Conservation (phyloP, 2,888 invertebrate genomes). For the Ptilodon capucinus region DNA sequence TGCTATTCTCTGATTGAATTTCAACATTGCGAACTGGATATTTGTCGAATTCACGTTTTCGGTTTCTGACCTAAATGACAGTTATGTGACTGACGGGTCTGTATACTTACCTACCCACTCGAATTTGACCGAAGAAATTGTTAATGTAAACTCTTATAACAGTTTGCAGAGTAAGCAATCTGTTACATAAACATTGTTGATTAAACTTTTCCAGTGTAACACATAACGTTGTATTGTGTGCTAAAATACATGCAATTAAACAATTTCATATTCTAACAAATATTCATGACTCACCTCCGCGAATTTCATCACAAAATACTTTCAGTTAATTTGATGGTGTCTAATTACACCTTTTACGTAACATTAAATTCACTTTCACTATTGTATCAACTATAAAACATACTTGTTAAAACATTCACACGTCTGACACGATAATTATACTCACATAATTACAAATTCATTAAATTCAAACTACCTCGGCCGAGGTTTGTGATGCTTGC, state of each 20-base stretch:
- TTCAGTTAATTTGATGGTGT: slow-evolving; percentile 8
- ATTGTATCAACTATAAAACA: slow-evolving; percentile 19
- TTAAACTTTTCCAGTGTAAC: slow-evolving; percentile 2
- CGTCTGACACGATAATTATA: slow-evolving; percentile 32
- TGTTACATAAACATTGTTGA: slow-evolving; percentile 7
- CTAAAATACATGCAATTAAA: slow-evolving; percentile 6
- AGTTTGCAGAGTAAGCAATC: background rate
- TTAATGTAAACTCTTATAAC: background rate
- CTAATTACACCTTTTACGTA: slow-evolving; percentile 25
- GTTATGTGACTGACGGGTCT: too few relatives aligned
- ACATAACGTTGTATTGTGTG: background rate
- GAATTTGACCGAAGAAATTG: too few relatives aligned
- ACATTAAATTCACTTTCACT: slow-evolving; percentile 31
- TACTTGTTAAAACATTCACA: slow-evolving; percentile 24
- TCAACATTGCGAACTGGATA: slow-evolving; percentile 32
- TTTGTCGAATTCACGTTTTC: slow-evolving; percentile 3
- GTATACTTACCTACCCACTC: too few relatives aligned
- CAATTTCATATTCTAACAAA: slow-evolving; percentile 4
- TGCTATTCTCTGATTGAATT: slow-evolving; percentile 43
- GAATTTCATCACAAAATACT: slow-evolving; percentile 1
- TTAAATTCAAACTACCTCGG: slow-evolving; percentile 20
- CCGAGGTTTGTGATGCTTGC: slow-evolving; percentile 1
- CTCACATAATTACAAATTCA: slow-evolving; percentile 25
- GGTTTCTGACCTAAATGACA: too few relatives aligned
- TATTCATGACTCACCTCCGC: slow-evolving; percentile 12